Evolutionary conservation across 92 coral and sea anemone genomes (phyloP).

Genomic region (Paramuricea clavata): DNA sequence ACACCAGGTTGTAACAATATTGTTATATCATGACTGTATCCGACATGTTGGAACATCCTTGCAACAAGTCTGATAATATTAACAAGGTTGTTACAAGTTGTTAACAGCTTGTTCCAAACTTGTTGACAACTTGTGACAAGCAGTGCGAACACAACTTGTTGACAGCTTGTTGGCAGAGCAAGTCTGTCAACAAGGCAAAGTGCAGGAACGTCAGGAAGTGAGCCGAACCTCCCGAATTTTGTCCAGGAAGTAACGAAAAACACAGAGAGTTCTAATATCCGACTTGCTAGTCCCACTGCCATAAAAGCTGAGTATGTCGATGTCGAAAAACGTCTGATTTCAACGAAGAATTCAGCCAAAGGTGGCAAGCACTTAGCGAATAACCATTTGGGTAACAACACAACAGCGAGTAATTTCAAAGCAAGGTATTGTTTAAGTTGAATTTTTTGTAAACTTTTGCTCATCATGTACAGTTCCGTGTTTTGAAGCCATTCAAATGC

Average conservation of each 20-base stretch:
- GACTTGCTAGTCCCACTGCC: neutral
- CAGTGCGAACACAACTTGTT: too few species aligned
- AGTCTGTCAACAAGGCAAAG: conserved; percentile 60
- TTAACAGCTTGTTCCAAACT: neutral
- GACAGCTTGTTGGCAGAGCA: too few species aligned
- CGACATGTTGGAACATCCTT: too few species aligned
- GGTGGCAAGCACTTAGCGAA: neutral
- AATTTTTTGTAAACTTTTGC: neutral
- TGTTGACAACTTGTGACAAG: neutral
- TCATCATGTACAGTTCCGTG: neutral
- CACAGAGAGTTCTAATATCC: neutral
- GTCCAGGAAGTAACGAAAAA: conserved; percentile 34
- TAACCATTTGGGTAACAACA: neutral
- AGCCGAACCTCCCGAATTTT: conserved; percentile 27
- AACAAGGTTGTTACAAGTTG: too few species aligned
- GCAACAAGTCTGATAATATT: too few species aligned
- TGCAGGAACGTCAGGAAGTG: conserved; percentile 23
- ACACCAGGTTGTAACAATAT: too few species aligned
- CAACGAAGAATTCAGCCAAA: neutral
- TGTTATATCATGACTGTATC: too few species aligned
- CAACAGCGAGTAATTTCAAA: neutral
- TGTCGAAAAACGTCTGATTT: neutral
- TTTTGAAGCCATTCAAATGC: conserved; percentile 9
- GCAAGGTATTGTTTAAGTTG: neutral
- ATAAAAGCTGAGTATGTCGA: neutral